A percentile compares a stretch with the other conserved stretches of the same genome.
These are phyloP conservation scores for Neodontobutis hainanensis DNA, from an alignment of 2,113 vertebrate species.

Conservation along the genomic window DNA sequence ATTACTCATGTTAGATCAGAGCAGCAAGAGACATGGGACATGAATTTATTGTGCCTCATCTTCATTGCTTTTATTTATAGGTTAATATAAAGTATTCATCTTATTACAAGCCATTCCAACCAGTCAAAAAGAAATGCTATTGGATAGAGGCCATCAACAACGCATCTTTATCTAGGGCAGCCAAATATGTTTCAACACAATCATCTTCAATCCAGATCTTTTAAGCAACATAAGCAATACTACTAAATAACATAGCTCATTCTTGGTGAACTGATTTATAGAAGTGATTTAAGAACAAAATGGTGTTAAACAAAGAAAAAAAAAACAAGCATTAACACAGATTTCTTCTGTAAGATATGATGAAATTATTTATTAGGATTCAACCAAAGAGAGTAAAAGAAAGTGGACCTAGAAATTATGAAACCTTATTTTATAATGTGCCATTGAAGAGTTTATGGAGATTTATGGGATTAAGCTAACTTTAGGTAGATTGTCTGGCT, in stretches of 20 bases:
- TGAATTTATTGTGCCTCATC: conserved; percentile 11
- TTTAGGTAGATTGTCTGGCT: no score
- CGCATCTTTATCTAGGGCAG: neutral
- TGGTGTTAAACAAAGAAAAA: neutral
- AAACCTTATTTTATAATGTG: neutral
- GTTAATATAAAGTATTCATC: conserved; percentile 16
- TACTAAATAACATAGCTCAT: conserved; percentile 1
- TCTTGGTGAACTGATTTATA: neutral
- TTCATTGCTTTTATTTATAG: conserved; percentile 4
- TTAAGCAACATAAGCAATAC: neutral
- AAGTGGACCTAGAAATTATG: no score
- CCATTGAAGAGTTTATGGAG: neutral
- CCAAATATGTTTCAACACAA: conserved; percentile 4
- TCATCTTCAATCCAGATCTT: conserved; percentile 1
- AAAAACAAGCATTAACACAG: neutral
- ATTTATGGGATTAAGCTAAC: neutral
- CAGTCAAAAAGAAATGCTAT: conserved; percentile 6
- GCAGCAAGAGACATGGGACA: neutral
- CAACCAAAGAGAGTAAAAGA: neutral
- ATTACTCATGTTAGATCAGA: conserved; percentile 1
- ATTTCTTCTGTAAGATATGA: neutral
- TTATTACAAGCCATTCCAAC: conserved; percentile 1
- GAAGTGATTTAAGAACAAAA: neutral
- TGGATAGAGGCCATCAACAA: conserved; percentile 10
- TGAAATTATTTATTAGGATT: neutral